These are phyloP conservation scores for Dione vanillae DNA, from an alignment of 2,888 invertebrate species.

Conservation along the genomic window DNA sequence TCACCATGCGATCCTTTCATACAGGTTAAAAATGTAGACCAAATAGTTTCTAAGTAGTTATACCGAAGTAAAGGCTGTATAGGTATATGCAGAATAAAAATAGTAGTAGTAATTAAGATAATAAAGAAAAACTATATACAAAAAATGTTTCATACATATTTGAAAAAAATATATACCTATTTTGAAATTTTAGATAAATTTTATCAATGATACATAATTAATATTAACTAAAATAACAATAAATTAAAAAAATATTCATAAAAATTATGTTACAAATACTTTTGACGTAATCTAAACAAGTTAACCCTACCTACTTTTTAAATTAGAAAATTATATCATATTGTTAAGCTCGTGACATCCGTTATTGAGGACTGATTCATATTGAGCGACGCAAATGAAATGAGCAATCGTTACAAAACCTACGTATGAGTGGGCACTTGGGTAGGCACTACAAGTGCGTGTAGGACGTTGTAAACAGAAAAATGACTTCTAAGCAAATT, in stretches of 20 bases:
- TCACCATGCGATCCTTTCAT: neutral
- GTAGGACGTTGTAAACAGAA: constrained; percentile 10
- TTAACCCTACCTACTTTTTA: constrained; percentile 2
- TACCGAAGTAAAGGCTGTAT: too few species aligned
- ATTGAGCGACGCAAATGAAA: constrained; percentile 18
- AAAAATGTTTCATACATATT: too few species aligned
- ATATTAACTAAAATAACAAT: too few species aligned
- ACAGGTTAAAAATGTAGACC: neutral
- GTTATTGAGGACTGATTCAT: constrained; percentile 21
- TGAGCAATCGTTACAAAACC: constrained; percentile 22
- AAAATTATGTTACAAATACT: too few species aligned
- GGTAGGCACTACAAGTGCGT: constrained; percentile 1
- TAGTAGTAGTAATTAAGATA: too few species aligned
- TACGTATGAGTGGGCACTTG: constrained; percentile 8
- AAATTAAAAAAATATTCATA: too few species aligned
- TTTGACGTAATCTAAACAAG: neutral
- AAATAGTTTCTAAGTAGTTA: neutral
- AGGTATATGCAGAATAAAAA: neutral
- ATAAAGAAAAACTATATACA: too few species aligned
- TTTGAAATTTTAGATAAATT: too few species aligned
- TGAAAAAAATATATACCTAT: too few species aligned
- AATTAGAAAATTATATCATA: constrained; percentile 16
- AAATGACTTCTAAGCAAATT: neutral
- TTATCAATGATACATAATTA: too few species aligned
- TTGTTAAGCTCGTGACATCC: constrained; percentile 21